Conservation (phyloP, 35 echinoderm and acorn worm species). For the Lytechinus pictus region DNA sequence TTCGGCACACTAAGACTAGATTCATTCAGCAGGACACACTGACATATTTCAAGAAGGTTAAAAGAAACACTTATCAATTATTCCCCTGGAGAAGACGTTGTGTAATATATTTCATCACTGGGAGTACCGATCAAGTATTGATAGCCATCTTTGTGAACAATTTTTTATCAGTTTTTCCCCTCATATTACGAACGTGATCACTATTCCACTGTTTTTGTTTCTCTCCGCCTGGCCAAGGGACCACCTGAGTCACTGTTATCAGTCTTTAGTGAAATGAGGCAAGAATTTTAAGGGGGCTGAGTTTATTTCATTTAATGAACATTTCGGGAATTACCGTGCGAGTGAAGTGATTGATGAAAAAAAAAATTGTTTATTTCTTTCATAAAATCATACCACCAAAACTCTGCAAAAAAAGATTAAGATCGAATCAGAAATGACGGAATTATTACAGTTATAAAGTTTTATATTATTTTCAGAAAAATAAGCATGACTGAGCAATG, state of each 20-base stretch:
- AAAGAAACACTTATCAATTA: background rate
- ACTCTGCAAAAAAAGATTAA: too few relatives aligned
- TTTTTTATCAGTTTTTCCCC: background rate
- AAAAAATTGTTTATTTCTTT: too few relatives aligned
- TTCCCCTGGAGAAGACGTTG: background rate
- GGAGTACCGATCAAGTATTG: background rate
- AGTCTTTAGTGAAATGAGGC: background rate
- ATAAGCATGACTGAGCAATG: too few relatives aligned
- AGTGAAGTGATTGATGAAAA: too few relatives aligned
- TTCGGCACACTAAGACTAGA: background rate
- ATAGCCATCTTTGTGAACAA: background rate
- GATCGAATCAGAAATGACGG: too few relatives aligned
- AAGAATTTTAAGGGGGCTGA: too few relatives aligned
- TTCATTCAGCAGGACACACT: background rate
- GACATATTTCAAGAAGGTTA: background rate
- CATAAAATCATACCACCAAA: too few relatives aligned
- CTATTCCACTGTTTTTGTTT: background rate
- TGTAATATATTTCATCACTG: background rate
- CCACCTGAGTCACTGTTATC: background rate
- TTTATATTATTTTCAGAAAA: too few relatives aligned
- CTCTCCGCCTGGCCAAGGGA: background rate
- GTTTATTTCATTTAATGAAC: too few relatives aligned
- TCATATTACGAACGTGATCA: background rate
- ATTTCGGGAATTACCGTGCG: too few relatives aligned
- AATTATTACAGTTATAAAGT: too few relatives aligned